phyloP scores from a whole-genome alignment of 1,140 invertebrate species.

The Drosophila bocki region DNA sequence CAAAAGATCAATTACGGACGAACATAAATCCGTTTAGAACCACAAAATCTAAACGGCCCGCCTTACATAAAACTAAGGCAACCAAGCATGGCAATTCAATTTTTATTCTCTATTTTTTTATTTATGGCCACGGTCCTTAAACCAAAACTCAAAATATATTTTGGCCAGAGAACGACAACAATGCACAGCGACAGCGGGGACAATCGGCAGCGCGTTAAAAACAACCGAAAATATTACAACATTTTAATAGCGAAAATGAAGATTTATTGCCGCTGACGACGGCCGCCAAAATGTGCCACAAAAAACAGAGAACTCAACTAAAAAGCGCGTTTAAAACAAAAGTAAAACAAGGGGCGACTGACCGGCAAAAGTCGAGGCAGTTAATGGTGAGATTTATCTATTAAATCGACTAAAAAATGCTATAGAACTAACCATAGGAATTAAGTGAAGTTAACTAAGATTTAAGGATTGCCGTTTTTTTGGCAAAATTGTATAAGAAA shows the following conservation, averaged over 20 bases:
- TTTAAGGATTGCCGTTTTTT: not conserved
- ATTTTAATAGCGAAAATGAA: conserved; percentile 82
- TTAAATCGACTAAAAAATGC: not conserved
- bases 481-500: not conserved
- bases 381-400: conserved; percentile 8
- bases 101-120: conserved; percentile 68
- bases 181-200: conserved; percentile 45
- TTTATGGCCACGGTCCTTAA: conserved; percentile 57
- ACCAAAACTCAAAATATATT: conserved; percentile 61
- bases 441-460: too few relatives aligned
- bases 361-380: conserved; percentile 16
- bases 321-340: conserved; percentile 53
- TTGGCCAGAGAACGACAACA: conserved; percentile 16
- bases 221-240: conserved; percentile 75
- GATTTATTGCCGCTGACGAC: conserved; percentile 75
- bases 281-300: conserved; percentile 53
- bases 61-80: conserved; percentile 35
- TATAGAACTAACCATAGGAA: not conserved
- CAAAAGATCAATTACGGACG: conserved; percentile 64
- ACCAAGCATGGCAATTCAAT: conserved; percentile 53
- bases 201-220: conserved; percentile 71
- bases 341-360: conserved; percentile 35
- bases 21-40: conserved; percentile 70
- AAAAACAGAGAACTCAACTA: conserved; percentile 63
- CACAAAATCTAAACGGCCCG: conserved; percentile 54